phyloP scores from a whole-genome alignment of 2,888 invertebrate genomes.

The Cryptus viduatorius region DNA sequence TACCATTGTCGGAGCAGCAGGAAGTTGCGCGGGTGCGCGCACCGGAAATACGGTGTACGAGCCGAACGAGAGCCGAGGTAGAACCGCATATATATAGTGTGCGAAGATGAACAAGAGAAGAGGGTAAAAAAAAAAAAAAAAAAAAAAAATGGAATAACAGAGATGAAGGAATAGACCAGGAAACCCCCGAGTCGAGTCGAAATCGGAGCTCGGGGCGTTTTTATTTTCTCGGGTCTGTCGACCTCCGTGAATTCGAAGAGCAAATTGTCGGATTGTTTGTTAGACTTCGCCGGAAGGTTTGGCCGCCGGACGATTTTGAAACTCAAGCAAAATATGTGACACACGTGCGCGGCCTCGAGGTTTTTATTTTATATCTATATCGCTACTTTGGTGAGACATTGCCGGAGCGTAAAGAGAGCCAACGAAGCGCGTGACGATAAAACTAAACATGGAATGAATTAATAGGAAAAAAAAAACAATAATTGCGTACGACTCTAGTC shows the following conservation, averaged over 20 bases:
- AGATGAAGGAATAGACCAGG: conserved; percentile 1
- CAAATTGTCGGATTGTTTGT: neutral
- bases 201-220: conserved; percentile 30
- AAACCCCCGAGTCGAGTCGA: conserved; percentile 20
- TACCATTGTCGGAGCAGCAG: conserved; percentile 60
- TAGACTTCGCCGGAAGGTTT: neutral
- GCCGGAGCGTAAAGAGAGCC: neutral
- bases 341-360: neutral
- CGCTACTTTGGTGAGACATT: neutral
- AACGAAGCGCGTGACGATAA: conserved; percentile 15
- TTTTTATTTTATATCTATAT: neutral
- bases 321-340: neutral
- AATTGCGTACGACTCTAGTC: neutral
- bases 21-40: conserved; percentile 48
- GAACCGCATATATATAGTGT: conserved; percentile 11
- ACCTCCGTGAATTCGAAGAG: conserved; percentile 32
- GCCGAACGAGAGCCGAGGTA: conserved; percentile 29
- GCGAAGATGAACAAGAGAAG: conserved; percentile 9
- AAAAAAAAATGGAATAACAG: conserved; percentile 11
- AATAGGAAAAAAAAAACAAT: conserved; percentile 2
- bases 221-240: conserved; percentile 7
- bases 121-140: neutral
- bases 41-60: conserved; percentile 64
- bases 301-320: neutral
- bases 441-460: conserved; percentile 21